Percentiles rank a stretch among this genome's conserved stretches.
phyloP scores from a whole-genome alignment of 2,797 vertebrate species.

The Brachyalestes nurse region DNA sequence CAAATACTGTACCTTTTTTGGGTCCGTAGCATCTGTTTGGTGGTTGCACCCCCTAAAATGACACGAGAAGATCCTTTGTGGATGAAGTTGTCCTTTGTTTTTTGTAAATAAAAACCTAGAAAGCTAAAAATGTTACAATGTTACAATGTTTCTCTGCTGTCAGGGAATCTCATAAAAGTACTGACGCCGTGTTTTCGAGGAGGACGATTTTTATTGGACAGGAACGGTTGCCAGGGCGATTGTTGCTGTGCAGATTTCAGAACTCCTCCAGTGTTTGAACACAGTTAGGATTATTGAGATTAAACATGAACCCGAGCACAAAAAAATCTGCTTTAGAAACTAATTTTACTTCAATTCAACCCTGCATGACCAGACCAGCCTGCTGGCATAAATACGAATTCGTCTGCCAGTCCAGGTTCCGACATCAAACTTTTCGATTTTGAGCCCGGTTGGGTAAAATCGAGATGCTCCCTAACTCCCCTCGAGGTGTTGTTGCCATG shows the following conservation, averaged over 20 bases:
- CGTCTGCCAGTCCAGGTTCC: not conserved
- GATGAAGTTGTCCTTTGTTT: too few species aligned
- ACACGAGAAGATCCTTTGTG: not conserved
- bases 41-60: constrained; percentile 1
- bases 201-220: constrained; percentile 73
- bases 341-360: not conserved
- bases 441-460: constrained; percentile 46
- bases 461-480: constrained; percentile 66
- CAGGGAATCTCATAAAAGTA: constrained; percentile 44
- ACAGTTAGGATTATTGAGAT: not conserved
- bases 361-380: too few species aligned
- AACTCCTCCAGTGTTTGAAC: not conserved
- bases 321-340: not conserved
- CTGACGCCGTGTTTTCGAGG: constrained; percentile 29
- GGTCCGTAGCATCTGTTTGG: constrained; percentile 48
- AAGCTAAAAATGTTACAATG: not conserved
- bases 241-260: constrained; percentile 87
- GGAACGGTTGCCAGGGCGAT: constrained; percentile 78
- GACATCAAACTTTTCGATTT: constrained; percentile 31
- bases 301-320: not conserved
- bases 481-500: constrained; percentile 82
- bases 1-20: constrained; percentile 52
- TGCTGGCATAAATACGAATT: too few species aligned
- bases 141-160: not conserved
- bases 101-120: not conserved